Conservation (phyloP, 2,888 invertebrate species). For the Phlogophora meticulosa region DNA sequence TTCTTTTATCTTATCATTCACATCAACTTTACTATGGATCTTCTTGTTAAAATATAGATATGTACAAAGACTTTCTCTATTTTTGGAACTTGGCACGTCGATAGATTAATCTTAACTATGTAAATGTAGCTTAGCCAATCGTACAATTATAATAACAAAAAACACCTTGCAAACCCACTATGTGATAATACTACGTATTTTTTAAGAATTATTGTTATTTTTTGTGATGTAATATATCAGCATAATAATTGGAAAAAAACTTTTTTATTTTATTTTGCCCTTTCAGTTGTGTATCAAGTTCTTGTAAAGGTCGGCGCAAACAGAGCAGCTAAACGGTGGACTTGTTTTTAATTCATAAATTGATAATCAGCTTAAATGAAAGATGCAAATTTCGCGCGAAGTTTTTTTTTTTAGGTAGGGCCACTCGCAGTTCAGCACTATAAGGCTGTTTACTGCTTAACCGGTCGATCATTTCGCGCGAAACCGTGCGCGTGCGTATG, state of each 20-base stretch:
- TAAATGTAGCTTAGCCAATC: constrained; percentile 4
- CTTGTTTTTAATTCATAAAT: too few species aligned
- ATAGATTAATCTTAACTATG: constrained; percentile 30
- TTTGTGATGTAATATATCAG: constrained; percentile 48
- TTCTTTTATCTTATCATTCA: constrained; percentile 5
- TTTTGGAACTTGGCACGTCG: constrained; percentile 24
- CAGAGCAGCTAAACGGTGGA: too few species aligned
- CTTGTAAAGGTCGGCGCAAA: background rate
- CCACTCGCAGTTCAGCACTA: too few species aligned
- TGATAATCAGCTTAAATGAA: too few species aligned
- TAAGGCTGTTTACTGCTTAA: too few species aligned
- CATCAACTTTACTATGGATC: constrained; percentile 7
- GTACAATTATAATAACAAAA: background rate
- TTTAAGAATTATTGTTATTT: constrained; percentile 50
- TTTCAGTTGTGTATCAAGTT: background rate
- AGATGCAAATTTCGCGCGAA: too few species aligned
- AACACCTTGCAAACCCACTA: constrained; percentile 25
- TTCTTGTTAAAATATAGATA: constrained; percentile 9
- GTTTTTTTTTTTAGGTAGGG: too few species aligned
- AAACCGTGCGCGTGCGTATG: too few species aligned
- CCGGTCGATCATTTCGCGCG: too few species aligned
- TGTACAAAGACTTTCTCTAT: background rate
- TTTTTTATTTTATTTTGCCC: background rate
- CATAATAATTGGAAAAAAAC: constrained; percentile 25
- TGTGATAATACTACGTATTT: constrained; percentile 50